Percentiles rank a stretch among this genome's conserved stretches.
These are phyloP conservation scores for Bombus ignitus DNA, from an alignment of 1,140 invertebrate species.

Conservation along the genomic window DNA sequence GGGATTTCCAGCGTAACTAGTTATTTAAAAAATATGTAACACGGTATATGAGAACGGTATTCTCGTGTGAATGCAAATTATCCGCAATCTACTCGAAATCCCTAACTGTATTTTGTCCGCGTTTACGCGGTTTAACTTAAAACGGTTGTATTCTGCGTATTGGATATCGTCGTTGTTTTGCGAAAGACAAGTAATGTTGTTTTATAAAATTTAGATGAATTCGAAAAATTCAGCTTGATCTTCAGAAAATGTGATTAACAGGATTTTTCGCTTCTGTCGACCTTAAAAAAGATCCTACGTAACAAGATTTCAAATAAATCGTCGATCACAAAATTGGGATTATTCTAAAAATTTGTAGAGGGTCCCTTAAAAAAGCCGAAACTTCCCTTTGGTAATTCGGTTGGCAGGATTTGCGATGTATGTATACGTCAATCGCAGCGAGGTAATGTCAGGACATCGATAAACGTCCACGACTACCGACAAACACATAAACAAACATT, in stretches of 20 bases:
- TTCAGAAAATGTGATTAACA: too few relatives aligned
- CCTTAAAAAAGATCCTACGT: background rate
- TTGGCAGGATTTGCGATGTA: slow-evolving; percentile 57
- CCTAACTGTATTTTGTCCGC: background rate
- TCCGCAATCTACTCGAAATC: background rate
- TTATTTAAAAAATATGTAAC: slow-evolving; percentile 16
- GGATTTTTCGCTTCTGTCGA: too few relatives aligned
- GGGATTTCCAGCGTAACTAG: background rate
- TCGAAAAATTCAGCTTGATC: too few relatives aligned
- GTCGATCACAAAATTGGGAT: too few relatives aligned
- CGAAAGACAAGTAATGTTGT: too few relatives aligned
- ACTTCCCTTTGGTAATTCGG: slow-evolving; percentile 62
- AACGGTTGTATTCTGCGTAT: too few relatives aligned
- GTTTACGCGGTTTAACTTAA: background rate
- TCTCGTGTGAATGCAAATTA: background rate
- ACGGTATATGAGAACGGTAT: background rate
- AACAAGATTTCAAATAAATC: background rate
- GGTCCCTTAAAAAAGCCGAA: background rate
- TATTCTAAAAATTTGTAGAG: background rate
- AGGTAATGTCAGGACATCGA: slow-evolving; percentile 76
- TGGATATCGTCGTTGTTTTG: background rate
- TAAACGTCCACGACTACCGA: slow-evolving; percentile 76
- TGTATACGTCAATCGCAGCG: slow-evolving; percentile 71
- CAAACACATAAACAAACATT: slow-evolving; percentile 80
- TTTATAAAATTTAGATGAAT: too few relatives aligned